These are phyloP conservation scores for Acanthosoma haemorrhoidale DNA, from an alignment of 2,888 invertebrate species.

Conservation along the genomic window DNA sequence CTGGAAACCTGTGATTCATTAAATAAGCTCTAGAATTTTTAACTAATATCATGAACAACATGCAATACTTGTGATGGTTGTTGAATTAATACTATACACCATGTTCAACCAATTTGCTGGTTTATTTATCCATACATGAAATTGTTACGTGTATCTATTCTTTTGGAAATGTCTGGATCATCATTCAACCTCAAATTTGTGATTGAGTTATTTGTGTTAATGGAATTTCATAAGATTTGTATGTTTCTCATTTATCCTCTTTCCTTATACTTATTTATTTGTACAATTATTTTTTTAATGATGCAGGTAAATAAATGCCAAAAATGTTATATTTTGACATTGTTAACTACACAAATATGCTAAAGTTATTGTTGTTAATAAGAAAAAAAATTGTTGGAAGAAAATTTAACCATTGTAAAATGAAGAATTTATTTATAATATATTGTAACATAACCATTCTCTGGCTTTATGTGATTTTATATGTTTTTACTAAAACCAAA, in stretches of 20 bases:
- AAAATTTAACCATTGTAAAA: neutral
- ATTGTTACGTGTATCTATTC: no score
- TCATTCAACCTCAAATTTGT: neutral
- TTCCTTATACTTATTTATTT: neutral
- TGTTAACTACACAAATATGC: neutral
- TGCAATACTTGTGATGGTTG: no score
- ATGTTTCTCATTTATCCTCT: neutral
- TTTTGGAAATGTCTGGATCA: neutral
- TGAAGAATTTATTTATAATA: conserved; percentile 8
- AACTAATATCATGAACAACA: no score
- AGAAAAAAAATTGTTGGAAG: neutral
- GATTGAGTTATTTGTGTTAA: neutral
- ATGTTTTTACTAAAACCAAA: neutral
- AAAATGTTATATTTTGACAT: conserved; percentile 1
- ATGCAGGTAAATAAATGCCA: neutral
- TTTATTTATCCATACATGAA: no score
- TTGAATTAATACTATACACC: no score
- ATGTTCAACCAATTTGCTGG: no score
- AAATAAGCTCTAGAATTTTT: no score
- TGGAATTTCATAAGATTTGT: neutral
- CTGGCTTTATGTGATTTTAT: neutral
- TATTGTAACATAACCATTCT: conserved; percentile 3
- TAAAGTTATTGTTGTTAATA: neutral
- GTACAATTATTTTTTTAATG: no score
- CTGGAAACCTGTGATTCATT: no score